Evolutionary conservation across 2,888 invertebrate species (phyloP), one percentile per base, ranked within the genome.

Genomic region (Neelides folsomi): DNA sequence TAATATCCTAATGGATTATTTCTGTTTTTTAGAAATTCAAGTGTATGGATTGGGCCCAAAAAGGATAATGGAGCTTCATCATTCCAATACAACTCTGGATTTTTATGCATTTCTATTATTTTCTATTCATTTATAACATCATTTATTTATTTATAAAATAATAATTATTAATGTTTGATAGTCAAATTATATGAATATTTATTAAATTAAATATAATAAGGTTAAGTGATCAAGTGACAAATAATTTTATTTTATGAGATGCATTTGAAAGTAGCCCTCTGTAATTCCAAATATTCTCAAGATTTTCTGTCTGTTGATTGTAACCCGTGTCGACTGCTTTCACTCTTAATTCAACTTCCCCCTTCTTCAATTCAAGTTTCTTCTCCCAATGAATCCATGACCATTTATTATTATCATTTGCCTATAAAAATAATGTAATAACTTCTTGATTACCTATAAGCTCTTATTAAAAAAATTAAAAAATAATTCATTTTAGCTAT

Each of bases 211-310:
- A n/a, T n/a, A n/a, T n/a, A n/a, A n/a, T n/a, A n/a, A n/a, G n/a
- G n/a, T n/a, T n/a, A n/a, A n/a, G n/a, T n/a, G n/a, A 41, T 48
- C 39, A 46, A n/a, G 43, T 18, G 3, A 71, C 54, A 52, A 66
- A 63, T 39, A 76, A 68, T 65, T 66, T 71, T 1, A 95, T 77
- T 67, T 77, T 79, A 69, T 94, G 93, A 77, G 95, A 98, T 0
- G 97, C 92, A 72, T 97, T 97, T 68, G 86, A 81, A 13, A 97
- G 76, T 1, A 97, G 81, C 6, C 98, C 98, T 46, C 97, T 76
- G 38, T 95, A 76, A 74, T 98, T 98, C 97, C 97, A 98, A 62
- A 95, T 92, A 68, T 93, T 81, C 61, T 82, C 77, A 63, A 93
- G 87, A 34, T 71, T 77, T 71, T 97, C 97, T 0, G 97, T 95